Conservation (phyloP, 2,113 vertebrate genomes). For the Arothron firmamentum region DNA sequence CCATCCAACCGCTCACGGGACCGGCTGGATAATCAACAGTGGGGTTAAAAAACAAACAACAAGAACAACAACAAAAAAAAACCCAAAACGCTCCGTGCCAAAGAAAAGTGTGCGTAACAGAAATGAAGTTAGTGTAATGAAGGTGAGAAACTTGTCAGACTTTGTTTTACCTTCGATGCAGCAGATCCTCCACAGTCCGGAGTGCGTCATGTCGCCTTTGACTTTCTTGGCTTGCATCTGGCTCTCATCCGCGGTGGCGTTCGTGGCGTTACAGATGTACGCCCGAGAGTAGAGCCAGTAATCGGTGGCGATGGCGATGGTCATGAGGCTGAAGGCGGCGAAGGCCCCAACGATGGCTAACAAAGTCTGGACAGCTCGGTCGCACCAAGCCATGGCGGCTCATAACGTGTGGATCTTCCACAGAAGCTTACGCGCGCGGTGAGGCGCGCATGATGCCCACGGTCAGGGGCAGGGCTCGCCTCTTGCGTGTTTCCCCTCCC, state of each 20-base stretch:
- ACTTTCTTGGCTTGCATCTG: conserved; percentile 76
- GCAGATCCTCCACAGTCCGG: conserved; percentile 92
- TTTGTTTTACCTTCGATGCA: conserved; percentile 86
- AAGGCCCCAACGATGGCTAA: conserved; percentile 90
- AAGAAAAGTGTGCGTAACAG: no score
- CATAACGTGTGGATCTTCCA: conserved; percentile 39
- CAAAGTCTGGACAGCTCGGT: conserved; percentile 89
- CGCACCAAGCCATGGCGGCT: conserved; percentile 88
- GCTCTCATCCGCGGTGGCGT: conserved; percentile 80
- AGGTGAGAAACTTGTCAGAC: no score
- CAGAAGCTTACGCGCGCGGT: conserved; percentile 29
- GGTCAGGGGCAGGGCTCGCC: neutral
- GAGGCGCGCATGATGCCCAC: conserved; percentile 5
- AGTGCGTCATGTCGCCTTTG: conserved; percentile 87
- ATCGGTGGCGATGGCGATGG: conserved; percentile 93
- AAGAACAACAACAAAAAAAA: no score
- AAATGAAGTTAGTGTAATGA: no score
- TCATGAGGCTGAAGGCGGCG: conserved; percentile 93
- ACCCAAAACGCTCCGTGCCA: no score
- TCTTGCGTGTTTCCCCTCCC: neutral
- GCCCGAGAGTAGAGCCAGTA: conserved; percentile 96
- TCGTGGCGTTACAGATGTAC: conserved; percentile 89
- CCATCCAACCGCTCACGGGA: no score
- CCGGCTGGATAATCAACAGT: no score
- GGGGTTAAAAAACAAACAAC: no score